These are phyloP conservation scores for Scylla paramamosain DNA, from an alignment of 1,140 invertebrate species.

Conservation along the genomic window DNA sequence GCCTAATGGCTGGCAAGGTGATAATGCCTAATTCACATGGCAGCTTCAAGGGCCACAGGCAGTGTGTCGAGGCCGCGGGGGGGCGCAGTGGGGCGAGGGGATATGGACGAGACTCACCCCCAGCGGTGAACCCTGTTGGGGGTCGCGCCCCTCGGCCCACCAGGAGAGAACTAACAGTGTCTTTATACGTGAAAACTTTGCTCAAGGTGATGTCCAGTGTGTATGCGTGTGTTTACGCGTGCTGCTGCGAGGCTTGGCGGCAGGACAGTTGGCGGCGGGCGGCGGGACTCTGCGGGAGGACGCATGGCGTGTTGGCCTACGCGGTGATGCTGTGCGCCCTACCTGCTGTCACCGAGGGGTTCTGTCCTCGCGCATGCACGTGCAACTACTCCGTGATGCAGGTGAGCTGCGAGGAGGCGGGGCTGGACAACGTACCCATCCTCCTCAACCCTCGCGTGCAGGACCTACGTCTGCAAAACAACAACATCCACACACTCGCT, in stretches of 20 bases:
- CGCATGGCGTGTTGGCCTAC: constrained; percentile 50
- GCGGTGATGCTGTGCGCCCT: constrained; percentile 53
- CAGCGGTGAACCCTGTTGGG: background rate
- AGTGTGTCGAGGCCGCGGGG: background rate
- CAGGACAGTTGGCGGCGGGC: background rate
- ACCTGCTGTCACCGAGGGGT: constrained; percentile 79
- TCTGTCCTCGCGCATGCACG: constrained; percentile 89
- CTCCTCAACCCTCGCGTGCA: constrained; percentile 94
- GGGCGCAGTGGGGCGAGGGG: background rate
- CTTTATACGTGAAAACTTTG: constrained; percentile 42
- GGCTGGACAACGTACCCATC: constrained; percentile 93
- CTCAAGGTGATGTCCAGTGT: background rate
- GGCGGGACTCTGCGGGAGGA: constrained; percentile 6
- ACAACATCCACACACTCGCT: constrained; percentile 68
- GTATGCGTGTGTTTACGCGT: background rate
- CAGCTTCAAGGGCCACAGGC: background rate
- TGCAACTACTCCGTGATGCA: constrained; percentile 94
- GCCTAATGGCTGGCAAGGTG: background rate
- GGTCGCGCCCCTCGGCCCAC: background rate
- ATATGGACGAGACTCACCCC: background rate
- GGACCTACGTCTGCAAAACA: constrained; percentile 69
- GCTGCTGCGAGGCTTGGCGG: background rate
- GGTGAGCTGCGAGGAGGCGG: constrained; percentile 91
- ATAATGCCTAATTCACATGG: constrained; percentile 15
- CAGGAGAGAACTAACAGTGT: constrained; percentile 22